Conservation (phyloP, 2,797 vertebrate genomes). For the Danio aesculapii region DNA sequence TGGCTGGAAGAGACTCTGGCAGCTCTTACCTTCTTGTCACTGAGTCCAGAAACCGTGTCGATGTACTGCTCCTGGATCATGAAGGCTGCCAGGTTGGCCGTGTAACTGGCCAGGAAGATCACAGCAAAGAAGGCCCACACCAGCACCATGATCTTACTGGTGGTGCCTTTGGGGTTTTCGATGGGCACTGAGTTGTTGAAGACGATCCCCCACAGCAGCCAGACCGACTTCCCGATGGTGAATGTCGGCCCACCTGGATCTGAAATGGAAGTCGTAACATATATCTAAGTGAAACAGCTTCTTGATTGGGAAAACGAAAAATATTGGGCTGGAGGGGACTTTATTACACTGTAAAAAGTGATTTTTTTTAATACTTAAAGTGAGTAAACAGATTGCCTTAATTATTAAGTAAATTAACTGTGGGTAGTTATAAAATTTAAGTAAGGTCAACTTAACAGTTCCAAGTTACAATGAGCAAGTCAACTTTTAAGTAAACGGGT, state of each 20-base stretch:
- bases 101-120: conserved; percentile 98
- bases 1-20: conserved; percentile 24
- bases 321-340: no score
- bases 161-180: conserved; percentile 96
- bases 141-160: conserved; percentile 99
- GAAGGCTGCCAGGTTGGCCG: conserved; percentile 95
- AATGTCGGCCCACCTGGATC: conserved; percentile 93
- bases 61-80: conserved; percentile 99
- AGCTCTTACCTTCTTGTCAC: conserved; percentile 92
- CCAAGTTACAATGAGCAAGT: no score
- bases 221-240: conserved; percentile 96
- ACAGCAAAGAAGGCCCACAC: conserved; percentile 98
- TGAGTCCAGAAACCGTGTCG: conserved; percentile 95
- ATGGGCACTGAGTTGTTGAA: conserved; percentile 98
- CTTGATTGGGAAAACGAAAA: no score
- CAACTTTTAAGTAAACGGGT: no score
- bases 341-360: no score
- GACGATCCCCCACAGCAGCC: conserved; percentile 97
- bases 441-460: no score
- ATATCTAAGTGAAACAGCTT: no score
- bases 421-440: no score
- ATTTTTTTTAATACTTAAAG: no score
- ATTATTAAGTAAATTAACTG: no score
- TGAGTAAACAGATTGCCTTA: no score
- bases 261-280: conserved; percentile 59